Evolutionary conservation across 2,797 vertebrate genomes (phyloP).

Genomic region (Enteromius afrohamiltoni): DNA sequence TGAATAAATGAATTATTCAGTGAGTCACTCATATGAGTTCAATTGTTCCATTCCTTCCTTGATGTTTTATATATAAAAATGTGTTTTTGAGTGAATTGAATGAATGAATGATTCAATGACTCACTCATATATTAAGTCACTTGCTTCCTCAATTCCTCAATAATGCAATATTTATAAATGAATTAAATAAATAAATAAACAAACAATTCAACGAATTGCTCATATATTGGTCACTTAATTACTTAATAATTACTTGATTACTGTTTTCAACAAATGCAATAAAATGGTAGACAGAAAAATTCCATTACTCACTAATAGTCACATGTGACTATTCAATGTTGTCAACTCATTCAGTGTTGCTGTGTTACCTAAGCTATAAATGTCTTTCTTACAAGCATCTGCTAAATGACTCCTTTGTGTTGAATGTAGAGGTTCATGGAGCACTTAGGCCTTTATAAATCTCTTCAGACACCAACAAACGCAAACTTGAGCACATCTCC

Average conservation of each 20-base stretch:
- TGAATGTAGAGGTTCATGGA: not conserved
- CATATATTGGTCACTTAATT: too few species aligned
- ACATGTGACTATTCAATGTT: too few species aligned
- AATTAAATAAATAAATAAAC: too few species aligned
- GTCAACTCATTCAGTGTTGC: too few species aligned
- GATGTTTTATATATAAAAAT: too few species aligned
- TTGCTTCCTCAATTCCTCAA: not conserved
- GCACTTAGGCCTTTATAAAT: conserved; percentile 2
- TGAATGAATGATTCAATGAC: not conserved
- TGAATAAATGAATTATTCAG: not conserved
- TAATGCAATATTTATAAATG: not conserved
- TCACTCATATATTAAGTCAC: not conserved
- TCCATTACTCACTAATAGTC: not conserved
- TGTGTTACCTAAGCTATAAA: too few species aligned
- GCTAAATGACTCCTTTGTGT: conserved; percentile 8
- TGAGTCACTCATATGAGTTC: not conserved
- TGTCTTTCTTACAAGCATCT: not conserved
- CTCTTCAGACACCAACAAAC: conserved; percentile 3
- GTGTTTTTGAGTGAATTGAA: too few species aligned
- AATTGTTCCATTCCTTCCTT: not conserved
- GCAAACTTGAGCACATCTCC: conserved; percentile 5
- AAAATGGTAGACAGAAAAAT: not conserved
- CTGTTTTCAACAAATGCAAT: not conserved
- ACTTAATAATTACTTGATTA: too few species aligned
- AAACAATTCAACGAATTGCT: too few species aligned